Evolutionary conservation across 2,113 vertebrate genomes (phyloP).

Genomic region (Suricata suricatta): DNA sequence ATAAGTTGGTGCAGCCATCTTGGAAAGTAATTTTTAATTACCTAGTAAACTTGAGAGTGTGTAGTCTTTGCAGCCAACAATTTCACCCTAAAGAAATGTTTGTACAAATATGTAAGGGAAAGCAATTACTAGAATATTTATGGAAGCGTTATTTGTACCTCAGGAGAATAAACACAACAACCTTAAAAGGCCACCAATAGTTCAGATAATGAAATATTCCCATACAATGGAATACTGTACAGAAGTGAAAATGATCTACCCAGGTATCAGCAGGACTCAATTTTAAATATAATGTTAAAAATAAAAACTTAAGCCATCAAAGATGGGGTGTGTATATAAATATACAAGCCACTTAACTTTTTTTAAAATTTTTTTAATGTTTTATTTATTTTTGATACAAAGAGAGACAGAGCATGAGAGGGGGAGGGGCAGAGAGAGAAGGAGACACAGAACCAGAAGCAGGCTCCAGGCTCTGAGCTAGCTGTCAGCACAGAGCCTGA

Average conservation of each 20-base stretch:
- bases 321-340: not conserved
- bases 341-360: not conserved
- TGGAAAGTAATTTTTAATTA: not conserved
- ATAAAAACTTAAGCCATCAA: not conserved
- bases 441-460: too few relatives aligned
- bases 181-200: not conserved
- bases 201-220: not conserved
- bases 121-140: not conserved
- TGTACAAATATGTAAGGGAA: not conserved
- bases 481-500: too few relatives aligned
- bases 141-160: not conserved
- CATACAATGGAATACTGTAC: not conserved
- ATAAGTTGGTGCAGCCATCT: not conserved
- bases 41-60: not conserved
- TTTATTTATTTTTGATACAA: too few relatives aligned
- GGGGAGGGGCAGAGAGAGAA: too few relatives aligned
- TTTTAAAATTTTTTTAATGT: too few relatives aligned
- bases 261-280: not conserved
- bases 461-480: too few relatives aligned
- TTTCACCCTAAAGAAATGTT: not conserved
- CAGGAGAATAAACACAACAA: not conserved
- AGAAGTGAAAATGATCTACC: not conserved
- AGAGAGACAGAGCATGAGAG: too few relatives aligned
- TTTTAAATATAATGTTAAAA: not conserved
- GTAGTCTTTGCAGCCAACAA: not conserved